Percentiles rank a stretch among this genome's conserved stretches.
Evolutionary conservation across 2,113 vertebrate genomes (phyloP).

Genomic region (Forbesichthys agassizii): DNA sequence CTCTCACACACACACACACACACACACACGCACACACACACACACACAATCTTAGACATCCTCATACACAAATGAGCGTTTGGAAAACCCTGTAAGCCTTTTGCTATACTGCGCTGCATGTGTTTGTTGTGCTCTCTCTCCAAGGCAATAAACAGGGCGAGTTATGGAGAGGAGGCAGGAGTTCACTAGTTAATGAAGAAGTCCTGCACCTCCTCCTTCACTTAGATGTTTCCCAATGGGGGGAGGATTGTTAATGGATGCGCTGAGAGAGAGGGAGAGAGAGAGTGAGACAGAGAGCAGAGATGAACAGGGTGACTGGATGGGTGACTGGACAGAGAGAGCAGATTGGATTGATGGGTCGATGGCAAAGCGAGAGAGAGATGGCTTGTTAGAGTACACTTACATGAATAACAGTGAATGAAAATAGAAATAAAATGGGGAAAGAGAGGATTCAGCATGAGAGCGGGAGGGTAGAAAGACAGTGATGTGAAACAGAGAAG

Average conservation of each 20-base stretch:
- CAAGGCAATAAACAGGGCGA: slow-evolving; percentile 26
- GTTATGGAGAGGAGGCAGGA: slow-evolving; percentile 13
- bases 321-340: background rate
- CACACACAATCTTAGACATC: background rate
- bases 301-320: no score
- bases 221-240: slow-evolving; percentile 32
- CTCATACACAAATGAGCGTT: background rate
- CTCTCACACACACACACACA: no score
- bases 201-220: slow-evolving; percentile 25
- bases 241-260: slow-evolving; percentile 10
- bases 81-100: background rate
- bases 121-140: slow-evolving; percentile 29
- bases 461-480: no score
- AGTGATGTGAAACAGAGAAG: no score
- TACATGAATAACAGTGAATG: background rate
- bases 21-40: background rate
- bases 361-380: slow-evolving; percentile 3
- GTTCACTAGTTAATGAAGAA: slow-evolving; percentile 43
- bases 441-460: background rate
- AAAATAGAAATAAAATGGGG: background rate
- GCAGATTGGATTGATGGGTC: background rate
- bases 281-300: no score
- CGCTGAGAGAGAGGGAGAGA: background rate
- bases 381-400: background rate
- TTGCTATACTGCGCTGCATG: slow-evolving; percentile 21